Conservation (phyloP, 2,888 invertebrate genomes). For the Papilio demoleus region DNA sequence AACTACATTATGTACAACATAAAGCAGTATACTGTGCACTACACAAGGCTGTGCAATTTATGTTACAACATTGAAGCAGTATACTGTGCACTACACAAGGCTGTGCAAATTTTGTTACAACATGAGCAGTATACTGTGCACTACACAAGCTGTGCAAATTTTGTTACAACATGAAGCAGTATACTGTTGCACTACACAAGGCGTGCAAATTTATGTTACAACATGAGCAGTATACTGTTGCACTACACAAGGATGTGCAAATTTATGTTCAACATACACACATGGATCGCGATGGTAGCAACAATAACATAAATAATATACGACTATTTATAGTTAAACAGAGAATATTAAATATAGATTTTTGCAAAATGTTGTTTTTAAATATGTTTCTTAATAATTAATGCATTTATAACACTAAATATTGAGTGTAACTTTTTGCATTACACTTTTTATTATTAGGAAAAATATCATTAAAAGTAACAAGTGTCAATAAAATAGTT, state of each 20-base stretch:
- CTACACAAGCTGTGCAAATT: neutral
- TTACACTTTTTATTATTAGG: too few relatives aligned
- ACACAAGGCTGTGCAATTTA: too few relatives aligned
- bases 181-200: neutral
- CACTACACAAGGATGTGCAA: constrained; percentile 77
- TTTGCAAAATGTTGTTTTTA: neutral
- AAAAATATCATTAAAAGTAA: too few relatives aligned
- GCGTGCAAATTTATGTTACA: too few relatives aligned
- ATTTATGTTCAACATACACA: constrained; percentile 35
- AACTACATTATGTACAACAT: too few relatives aligned
- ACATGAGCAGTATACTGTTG: too few relatives aligned
- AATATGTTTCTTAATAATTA: neutral
- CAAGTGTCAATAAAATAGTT: neutral
- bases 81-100: too few relatives aligned
- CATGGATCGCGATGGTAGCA: constrained; percentile 5
- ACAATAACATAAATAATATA: neutral
- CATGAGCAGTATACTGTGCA: neutral
- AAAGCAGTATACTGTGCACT: too few relatives aligned
- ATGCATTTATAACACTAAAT: neutral
- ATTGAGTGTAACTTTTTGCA: too few relatives aligned
- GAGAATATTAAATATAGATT: neutral
- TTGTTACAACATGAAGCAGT: neutral
- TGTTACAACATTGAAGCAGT: neutral
- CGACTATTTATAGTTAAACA: neutral
- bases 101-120: too few relatives aligned